Evolutionary conservation across 1,140 invertebrate genomes (phyloP), one percentile per base, ranked within the genome.

Genomic region (Thaumatotibia leucotreta): DNA sequence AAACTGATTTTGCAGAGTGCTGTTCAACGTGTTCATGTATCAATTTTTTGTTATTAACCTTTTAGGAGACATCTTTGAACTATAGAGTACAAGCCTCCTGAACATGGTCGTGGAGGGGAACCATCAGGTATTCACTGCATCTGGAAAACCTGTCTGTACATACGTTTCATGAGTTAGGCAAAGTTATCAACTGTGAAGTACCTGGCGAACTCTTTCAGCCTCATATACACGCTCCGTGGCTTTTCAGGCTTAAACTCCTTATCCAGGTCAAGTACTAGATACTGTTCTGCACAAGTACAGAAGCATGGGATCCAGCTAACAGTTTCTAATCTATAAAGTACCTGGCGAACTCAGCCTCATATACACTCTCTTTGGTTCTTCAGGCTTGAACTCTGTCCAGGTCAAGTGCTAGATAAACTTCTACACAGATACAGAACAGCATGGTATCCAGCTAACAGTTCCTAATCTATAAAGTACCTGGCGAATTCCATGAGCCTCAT

Each of bases 231-330:
- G 67, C 31, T 70, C 31, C 65, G 62, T 64, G 45, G 45, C 63
- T 31, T 61, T 17, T 63, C 52, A 62, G 4, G 70, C 33, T 39
- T 39, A n/a, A 4, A 74, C 32, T 62, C 65, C 6, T 71, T 68
- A 35, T 80, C 73, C 1, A 76, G 64, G 24, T 83, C 73, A 4
- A 93, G 77, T 61, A 85, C 82, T 8, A 93, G 79, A 76, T 94
- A 94, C 67, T 90, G 79, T 52, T 92, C 78, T 0, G 91, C 83
- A 63, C 84, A 82, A 0, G 90, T 82, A 52, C 73, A 74, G 92
- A 58, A 97, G 86, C 64, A 96, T 86, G 65, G 88, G 92, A 72
- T 96, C 95, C 17, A 97, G 87, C 9, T 82, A 83, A 63, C 91
- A 84, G 64, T 93, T n/a, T n/a, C n/a, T n/a, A n/a, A n/a, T 4